Evolutionary conservation across 2,797 vertebrate species (phyloP).

Genomic region (Arrhamphus sclerolepis): DNA sequence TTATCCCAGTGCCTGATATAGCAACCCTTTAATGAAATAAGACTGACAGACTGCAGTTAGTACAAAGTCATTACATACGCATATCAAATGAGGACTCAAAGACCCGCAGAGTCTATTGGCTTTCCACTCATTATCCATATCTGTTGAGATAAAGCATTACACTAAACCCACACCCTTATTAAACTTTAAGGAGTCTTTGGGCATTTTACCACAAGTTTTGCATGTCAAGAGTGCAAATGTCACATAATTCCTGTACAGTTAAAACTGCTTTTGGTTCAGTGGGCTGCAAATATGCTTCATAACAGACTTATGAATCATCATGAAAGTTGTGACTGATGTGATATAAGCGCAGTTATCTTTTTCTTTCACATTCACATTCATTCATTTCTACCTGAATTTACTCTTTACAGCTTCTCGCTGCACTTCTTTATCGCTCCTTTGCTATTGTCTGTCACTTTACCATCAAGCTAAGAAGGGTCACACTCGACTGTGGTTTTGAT

Average conservation of each 20-base stretch:
- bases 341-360: conserved; percentile 19
- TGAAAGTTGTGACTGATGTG: conserved; percentile 10
- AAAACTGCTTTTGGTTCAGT: conserved; percentile 2
- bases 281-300: conserved; percentile 2
- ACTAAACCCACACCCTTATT: conserved; percentile 45
- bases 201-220: conserved; percentile 27
- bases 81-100: conserved; percentile 53
- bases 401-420: conserved; percentile 26
- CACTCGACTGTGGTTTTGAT: conserved; percentile 59
- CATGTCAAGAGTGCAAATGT: conserved; percentile 15
- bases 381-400: conserved; percentile 47
- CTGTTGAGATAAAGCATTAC: conserved; percentile 47
- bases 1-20: conserved; percentile 44
- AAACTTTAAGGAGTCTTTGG: conserved; percentile 32
- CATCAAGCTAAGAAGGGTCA: conserved; percentile 50
- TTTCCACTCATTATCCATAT: conserved; percentile 47
- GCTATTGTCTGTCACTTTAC: conserved; percentile 54
- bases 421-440: conserved; percentile 37
- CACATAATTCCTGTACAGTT: conserved; percentile 15
- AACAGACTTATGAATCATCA: conserved; percentile 19
- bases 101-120: conserved; percentile 42
- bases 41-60: conserved; percentile 52
- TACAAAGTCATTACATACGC: conserved; percentile 54
- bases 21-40: conserved; percentile 56
- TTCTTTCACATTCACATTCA: conserved; percentile 4